These are phyloP conservation scores for Paedocypris sp. DNA, from an alignment of 2,113 vertebrate genomes.

Conservation along the genomic window DNA sequence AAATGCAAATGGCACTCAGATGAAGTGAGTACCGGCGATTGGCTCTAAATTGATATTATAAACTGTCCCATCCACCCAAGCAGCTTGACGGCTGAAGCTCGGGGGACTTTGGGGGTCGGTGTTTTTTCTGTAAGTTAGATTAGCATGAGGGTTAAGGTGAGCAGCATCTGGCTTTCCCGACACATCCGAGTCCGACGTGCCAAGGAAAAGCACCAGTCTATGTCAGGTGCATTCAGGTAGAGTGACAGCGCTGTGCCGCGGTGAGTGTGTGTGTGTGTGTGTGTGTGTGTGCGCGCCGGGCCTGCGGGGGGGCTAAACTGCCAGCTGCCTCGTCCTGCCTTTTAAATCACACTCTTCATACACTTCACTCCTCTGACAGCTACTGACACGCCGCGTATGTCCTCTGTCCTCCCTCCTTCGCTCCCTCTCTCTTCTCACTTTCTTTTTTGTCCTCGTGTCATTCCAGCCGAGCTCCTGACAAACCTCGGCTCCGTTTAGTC, in stretches of 20 bases:
- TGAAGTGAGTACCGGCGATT: too few species aligned
- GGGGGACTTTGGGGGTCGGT: conserved; percentile 4
- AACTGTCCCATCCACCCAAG: neutral
- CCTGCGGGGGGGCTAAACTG: conserved; percentile 36
- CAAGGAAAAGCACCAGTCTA: conserved; percentile 2
- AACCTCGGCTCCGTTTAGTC: conserved; percentile 6
- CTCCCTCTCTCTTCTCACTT: conserved; percentile 23
- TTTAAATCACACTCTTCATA: conserved; percentile 29
- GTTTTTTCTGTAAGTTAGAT: conserved; percentile 1
- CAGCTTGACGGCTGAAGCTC: neutral
- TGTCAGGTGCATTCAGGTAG: conserved; percentile 22
- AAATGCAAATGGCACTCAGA: too few species aligned
- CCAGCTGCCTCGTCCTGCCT: conserved; percentile 32
- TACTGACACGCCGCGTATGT: conserved; percentile 33
- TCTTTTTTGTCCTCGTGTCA: conserved; percentile 19
- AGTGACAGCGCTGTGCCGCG: conserved; percentile 25
- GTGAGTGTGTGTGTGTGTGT: neutral
- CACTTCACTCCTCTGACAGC: conserved; percentile 27
- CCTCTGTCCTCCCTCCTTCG: conserved; percentile 28
- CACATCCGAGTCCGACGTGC: neutral
- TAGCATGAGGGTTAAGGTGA: conserved; percentile 17
- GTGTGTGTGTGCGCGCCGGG: conserved; percentile 17
- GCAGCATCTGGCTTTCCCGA: neutral
- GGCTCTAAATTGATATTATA: too few species aligned
- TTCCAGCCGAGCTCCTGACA: conserved; percentile 25